phyloP scores from a whole-genome alignment of 2,113 vertebrate species.

The Rattus norvegicus region DNA sequence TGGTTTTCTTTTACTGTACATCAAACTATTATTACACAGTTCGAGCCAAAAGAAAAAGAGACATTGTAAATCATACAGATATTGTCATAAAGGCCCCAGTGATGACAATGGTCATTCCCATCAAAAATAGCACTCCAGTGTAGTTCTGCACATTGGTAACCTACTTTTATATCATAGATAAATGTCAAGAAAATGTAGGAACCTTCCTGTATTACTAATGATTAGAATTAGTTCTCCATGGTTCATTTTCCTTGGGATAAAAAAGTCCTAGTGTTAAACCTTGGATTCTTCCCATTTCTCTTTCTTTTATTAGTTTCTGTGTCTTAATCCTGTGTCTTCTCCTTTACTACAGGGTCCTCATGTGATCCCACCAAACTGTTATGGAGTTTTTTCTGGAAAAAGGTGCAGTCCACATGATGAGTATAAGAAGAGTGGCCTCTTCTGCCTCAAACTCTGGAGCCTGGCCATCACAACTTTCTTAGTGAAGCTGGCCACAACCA shows the following conservation, averaged over 20 bases:
- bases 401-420: not conserved
- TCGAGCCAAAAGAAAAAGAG: not conserved
- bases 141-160: not conserved
- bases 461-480: not conserved
- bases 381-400: not conserved
- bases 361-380: not conserved
- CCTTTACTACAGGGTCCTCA: not conserved
- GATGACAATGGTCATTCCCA: not conserved
- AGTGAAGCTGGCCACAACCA: too few relatives aligned
- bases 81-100: not conserved
- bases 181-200: not conserved
- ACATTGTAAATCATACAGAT: not conserved
- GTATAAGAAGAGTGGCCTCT: not conserved
- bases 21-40: not conserved
- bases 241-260: not conserved
- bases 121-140: not conserved
- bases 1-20: accelerated
- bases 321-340: not conserved
- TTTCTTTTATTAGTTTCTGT: not conserved
- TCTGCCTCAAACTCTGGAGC: not conserved
- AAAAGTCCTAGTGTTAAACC: not conserved
- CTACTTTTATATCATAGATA: not conserved
- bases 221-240: not conserved
- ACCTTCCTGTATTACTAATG: not conserved
- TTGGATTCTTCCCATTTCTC: not conserved